A percentile compares a stretch with the other conserved stretches of the same genome.
These are phyloP conservation scores for Cardinalis cardinalis DNA, from an alignment of 2,113 vertebrate species.

Conservation along the genomic window DNA sequence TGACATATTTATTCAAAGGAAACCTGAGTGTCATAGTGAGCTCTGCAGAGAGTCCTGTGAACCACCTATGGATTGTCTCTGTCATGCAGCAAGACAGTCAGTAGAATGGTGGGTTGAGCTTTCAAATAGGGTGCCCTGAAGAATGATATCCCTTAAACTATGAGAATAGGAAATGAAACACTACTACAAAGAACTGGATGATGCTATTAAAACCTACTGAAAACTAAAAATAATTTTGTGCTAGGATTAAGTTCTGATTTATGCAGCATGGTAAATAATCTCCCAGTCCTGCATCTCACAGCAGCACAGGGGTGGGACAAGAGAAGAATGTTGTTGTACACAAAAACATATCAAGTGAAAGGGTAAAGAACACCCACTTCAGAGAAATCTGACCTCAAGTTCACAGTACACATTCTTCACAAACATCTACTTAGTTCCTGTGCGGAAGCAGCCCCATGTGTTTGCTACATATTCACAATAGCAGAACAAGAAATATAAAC, in stretches of 20 bases:
- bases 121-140: background rate
- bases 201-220: background rate
- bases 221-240: background rate
- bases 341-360: constrained; percentile 31
- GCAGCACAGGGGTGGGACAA: constrained; percentile 33
- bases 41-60: background rate
- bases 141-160: background rate
- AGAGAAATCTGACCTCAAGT: constrained; percentile 39
- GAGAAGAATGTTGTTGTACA: constrained; percentile 36
- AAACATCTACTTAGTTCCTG: constrained; percentile 5
- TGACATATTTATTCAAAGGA: background rate
- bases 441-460: background rate
- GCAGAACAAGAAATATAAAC: background rate
- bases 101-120: fast-evolving
- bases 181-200: background rate
- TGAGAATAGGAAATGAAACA: background rate
- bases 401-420: constrained; percentile 21
- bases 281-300: background rate
- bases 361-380: constrained; percentile 11
- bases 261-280: background rate
- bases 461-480: background rate
- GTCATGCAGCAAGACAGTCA: background rate
- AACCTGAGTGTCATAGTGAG: background rate
- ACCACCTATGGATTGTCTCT: background rate
- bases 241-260: background rate